These are phyloP conservation scores for Okamejei kenojei DNA, from an alignment of 2,797 vertebrate genomes.

Conservation along the genomic window DNA sequence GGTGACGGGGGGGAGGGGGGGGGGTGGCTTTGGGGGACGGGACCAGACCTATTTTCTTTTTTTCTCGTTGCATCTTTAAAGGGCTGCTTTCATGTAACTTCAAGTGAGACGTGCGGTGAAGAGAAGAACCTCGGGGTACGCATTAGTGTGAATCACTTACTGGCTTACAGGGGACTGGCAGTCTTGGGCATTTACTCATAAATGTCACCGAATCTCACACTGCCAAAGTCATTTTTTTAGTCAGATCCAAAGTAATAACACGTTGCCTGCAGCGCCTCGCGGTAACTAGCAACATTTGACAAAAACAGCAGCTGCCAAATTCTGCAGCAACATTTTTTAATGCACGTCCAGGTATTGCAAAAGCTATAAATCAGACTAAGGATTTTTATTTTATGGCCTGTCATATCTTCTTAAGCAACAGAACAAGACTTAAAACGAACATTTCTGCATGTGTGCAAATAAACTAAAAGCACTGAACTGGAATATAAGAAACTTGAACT, in stretches of 20 bases:
- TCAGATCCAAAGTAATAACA: constrained; percentile 22
- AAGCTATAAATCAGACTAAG: not conserved
- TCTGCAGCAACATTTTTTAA: not conserved
- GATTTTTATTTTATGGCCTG: not conserved
- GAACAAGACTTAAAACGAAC: not conserved
- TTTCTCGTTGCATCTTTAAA: not conserved
- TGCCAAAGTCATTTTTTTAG: constrained; percentile 18
- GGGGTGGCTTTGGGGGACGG: not conserved
- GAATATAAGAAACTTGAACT: not conserved
- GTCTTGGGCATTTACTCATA: constrained; percentile 30
- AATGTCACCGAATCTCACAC: not conserved
- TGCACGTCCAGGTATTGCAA: not conserved
- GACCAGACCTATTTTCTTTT: not conserved
- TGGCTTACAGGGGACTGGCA: not conserved
- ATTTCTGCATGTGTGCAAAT: not conserved
- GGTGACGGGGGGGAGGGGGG: not conserved
- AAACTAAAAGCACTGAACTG: not conserved
- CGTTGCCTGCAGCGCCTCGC: not conserved
- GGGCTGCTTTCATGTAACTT: not conserved
- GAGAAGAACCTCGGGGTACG: constrained; percentile 24
- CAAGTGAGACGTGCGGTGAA: constrained; percentile 20
- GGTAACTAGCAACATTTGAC: constrained; percentile 20
- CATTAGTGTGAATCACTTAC: constrained; percentile 21
- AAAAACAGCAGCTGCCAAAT: constrained; percentile 14
- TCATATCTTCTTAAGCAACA: no score